Conservation (phyloP, 2,797 vertebrate genomes). For the Mionectes olivaceus region DNA sequence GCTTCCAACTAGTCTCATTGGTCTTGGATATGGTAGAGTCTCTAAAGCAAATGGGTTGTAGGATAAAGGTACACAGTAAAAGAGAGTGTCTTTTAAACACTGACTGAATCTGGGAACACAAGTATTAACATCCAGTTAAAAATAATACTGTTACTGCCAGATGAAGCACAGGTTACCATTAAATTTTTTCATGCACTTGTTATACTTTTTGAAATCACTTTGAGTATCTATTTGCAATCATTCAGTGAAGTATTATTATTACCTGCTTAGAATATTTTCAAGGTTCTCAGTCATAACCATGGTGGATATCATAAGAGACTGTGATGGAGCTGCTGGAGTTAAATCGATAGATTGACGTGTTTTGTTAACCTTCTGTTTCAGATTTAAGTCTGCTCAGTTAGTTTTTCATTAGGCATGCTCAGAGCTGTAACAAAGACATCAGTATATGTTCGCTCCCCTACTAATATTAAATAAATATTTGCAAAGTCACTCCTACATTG, state of each 20-base stretch:
- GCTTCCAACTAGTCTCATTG: not conserved
- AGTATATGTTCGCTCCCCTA: not conserved
- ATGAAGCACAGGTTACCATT: not conserved
- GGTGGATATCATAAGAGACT: not conserved
- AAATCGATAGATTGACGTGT: not conserved
- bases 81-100: not conserved
- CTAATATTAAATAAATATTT: conserved; percentile 67
- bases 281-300: not conserved
- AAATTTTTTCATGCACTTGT: not conserved
- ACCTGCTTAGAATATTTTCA: not conserved
- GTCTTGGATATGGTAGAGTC: not conserved
- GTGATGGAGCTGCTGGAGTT: not conserved
- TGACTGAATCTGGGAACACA: not conserved
- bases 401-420: not conserved
- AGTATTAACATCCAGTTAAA: not conserved
- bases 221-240: not conserved
- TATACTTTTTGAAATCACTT: not conserved
- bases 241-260: not conserved
- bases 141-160: not conserved
- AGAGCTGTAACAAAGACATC: not conserved
- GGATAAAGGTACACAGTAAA: not conserved
- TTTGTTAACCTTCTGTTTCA: not conserved
- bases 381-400: not conserved
- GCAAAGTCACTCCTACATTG: conserved; percentile 42
- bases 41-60: not conserved